A percentile compares a stretch with the other conserved stretches of the same genome.
Evolutionary conservation across 2,888 invertebrate genomes (phyloP).

Genomic region (Malthinus seriepunctatus): DNA sequence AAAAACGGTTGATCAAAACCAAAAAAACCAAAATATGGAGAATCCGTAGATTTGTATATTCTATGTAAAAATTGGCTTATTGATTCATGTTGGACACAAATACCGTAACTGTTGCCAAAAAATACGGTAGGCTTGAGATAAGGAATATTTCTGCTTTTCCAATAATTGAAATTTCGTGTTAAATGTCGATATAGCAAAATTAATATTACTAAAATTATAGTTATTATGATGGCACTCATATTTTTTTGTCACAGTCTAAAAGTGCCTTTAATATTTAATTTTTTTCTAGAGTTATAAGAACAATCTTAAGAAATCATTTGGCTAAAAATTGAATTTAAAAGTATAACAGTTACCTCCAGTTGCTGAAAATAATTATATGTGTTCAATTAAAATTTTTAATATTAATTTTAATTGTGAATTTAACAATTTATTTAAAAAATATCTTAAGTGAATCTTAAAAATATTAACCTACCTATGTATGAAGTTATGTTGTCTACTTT

Average conservation of each 20-base stretch:
- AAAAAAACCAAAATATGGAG: constrained; percentile 55
- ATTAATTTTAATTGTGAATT: too few species aligned
- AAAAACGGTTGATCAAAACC: constrained; percentile 54
- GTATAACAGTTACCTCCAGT: too few species aligned
- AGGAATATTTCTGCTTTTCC: constrained; percentile 50
- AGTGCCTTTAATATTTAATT: too few species aligned
- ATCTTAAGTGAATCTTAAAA: too few species aligned
- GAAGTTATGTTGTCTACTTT: too few species aligned
- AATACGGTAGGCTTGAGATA: constrained; percentile 50
- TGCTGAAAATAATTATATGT: too few species aligned
- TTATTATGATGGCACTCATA: not conserved
- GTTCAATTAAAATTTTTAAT: too few species aligned
- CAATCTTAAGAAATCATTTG: too few species aligned
- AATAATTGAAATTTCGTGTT: constrained; percentile 47
- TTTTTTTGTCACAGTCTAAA: not conserved
- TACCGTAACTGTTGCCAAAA: constrained; percentile 52
- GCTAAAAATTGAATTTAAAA: too few species aligned
- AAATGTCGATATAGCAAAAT: constrained; percentile 12
- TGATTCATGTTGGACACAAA: constrained; percentile 43
- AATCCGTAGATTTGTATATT: constrained; percentile 38
- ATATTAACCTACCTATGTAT: too few species aligned
- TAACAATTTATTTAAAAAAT: too few species aligned
- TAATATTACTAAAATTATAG: not conserved
- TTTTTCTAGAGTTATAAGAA: too few species aligned
- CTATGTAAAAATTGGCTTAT: constrained; percentile 43